Evolutionary conservation across 37 sponge, comb jelly and placozoan genomes (phyloP).

Genomic region (Eunapius fragilis): DNA sequence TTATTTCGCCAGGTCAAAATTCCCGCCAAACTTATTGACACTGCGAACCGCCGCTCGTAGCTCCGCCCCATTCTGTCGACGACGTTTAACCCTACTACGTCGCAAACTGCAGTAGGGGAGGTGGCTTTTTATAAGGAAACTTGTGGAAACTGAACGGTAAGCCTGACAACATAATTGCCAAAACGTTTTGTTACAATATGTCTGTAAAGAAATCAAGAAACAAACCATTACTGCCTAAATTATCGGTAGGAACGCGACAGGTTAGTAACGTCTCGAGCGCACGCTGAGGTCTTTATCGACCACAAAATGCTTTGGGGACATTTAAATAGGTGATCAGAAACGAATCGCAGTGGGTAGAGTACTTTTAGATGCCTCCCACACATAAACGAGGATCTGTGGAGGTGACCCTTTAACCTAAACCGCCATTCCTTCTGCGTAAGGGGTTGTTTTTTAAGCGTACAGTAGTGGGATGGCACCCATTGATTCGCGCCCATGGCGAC

Average conservation of each 20-base stretch:
- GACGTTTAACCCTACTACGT: neutral
- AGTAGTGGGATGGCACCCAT: no score
- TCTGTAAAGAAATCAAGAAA: neutral
- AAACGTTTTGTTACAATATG: neutral
- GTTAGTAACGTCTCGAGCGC: neutral
- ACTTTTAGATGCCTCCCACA: no score
- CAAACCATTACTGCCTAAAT: neutral
- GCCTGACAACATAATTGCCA: neutral
- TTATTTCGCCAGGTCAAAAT: neutral
- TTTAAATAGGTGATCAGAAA: no score
- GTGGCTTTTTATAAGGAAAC: neutral
- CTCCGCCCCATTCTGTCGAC: neutral
- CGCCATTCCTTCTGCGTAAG: no score
- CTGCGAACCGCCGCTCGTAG: neutral
- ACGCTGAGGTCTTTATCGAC: neutral
- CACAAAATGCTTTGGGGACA: no score
- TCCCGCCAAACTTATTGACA: neutral
- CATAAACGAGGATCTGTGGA: no score
- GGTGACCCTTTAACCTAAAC: no score
- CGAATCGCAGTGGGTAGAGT: no score
- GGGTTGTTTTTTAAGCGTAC: no score
- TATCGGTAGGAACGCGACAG: neutral
- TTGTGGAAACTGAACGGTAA: neutral
- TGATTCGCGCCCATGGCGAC: no score
- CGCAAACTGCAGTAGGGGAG: neutral